Evolutionary conservation across 2,797 vertebrate species (phyloP).

Genomic region (Anguilla pacifica): DNA sequence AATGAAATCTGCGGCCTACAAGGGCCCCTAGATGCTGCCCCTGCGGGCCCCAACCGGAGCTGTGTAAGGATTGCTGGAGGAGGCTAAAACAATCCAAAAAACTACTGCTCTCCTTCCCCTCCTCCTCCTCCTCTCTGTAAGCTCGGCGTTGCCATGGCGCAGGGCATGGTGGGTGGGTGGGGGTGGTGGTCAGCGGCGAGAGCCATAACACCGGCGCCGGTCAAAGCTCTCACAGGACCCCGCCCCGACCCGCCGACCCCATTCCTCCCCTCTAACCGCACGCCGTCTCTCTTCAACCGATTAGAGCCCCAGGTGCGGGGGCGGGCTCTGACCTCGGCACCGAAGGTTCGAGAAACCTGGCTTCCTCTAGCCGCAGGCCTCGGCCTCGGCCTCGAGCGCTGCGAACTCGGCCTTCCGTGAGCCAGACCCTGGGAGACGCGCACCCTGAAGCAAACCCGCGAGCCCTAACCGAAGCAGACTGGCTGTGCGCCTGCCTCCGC

Average conservation of each 20-base stretch:
- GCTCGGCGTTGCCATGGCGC: not conserved
- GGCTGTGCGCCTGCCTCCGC: not conserved
- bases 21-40: not conserved
- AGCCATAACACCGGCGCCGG: not conserved
- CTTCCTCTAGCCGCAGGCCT: not conserved
- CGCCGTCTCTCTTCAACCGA: not conserved
- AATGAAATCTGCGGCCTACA: not conserved
- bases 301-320: not conserved
- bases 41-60: not conserved
- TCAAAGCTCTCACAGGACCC: not conserved
- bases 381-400: too few species aligned
- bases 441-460: not conserved
- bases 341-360: not conserved
- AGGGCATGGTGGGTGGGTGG: too few species aligned
- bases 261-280: not conserved
- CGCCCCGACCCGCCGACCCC: not conserved
- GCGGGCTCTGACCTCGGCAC: not conserved
- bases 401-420: not conserved
- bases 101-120: not conserved
- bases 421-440: not conserved
- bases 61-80: not conserved
- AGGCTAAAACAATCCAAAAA: not conserved
- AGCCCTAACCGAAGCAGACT: not conserved
- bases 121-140: not conserved
- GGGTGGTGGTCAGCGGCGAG: not conserved